A percentile compares a stretch with the other conserved stretches of the same genome.
Conservation (phyloP, 1,140 invertebrate genomes). For the Drosophila serrata region DNA sequence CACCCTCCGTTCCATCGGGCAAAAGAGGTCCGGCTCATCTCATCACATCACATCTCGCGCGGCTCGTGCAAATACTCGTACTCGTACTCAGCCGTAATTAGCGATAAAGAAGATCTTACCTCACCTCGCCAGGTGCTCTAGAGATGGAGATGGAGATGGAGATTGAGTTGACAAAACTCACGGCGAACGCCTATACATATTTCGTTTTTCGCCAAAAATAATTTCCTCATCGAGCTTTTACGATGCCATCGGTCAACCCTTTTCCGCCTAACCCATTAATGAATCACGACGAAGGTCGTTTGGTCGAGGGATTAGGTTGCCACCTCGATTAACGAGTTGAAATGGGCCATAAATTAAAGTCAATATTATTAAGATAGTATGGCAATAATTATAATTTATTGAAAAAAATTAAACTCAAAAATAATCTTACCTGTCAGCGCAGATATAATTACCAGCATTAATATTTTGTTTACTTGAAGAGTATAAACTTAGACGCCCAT, state of each 20-base stretch:
- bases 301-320: neutral
- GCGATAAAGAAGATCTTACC: slow-evolving; percentile 54
- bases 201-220: slow-evolving; percentile 5
- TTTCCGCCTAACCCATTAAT: neutral
- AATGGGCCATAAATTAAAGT: neutral
- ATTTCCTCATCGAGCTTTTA: slow-evolving; percentile 12
- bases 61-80: slow-evolving; percentile 33
- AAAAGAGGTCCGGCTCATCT: slow-evolving; percentile 49
- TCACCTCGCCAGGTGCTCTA: slow-evolving; percentile 13
- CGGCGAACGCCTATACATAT: neutral
- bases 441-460: neutral
- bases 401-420: slow-evolving; percentile 6
- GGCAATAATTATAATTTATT: neutral
- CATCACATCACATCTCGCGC: neutral
- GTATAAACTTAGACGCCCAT: slow-evolving; percentile 2
- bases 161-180: slow-evolving; percentile 20
- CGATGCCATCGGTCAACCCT: slow-evolving; percentile 20
- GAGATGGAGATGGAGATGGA: slow-evolving; percentile 28
- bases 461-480: neutral
- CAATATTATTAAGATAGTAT: slow-evolving; percentile 7
- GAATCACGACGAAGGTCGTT: slow-evolving; percentile 19
- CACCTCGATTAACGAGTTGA: neutral
- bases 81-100: slow-evolving; percentile 40
- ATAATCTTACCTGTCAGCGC: neutral
- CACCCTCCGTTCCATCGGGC: slow-evolving; percentile 45